Evolutionary conservation across 2,888 invertebrate species (phyloP).

Genomic region (Molorchus minor): DNA sequence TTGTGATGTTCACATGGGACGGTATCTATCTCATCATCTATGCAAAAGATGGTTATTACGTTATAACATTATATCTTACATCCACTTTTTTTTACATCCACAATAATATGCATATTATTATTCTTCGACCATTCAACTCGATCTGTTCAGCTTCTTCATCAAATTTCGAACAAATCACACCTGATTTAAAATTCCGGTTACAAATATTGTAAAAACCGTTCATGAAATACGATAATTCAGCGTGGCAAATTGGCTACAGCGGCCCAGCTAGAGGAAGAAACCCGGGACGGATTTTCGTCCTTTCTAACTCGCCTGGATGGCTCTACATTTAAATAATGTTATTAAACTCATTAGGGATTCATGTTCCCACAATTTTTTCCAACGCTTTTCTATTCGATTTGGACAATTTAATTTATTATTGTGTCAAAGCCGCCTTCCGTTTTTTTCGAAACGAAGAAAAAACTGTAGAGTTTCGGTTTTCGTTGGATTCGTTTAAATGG

Average conservation of each 20-base stretch:
- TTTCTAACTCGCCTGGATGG: slow-evolving; percentile 1
- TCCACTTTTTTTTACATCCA: not conserved
- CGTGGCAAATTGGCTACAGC: slow-evolving; percentile 45
- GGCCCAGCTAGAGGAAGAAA: slow-evolving; percentile 15
- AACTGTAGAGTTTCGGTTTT: no score
- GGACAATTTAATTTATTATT: slow-evolving; percentile 48
- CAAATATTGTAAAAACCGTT: slow-evolving; percentile 38
- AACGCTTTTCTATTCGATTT: slow-evolving; percentile 51
- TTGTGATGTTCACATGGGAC: no score
- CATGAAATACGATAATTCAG: slow-evolving; percentile 49
- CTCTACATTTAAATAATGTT: slow-evolving; percentile 27
- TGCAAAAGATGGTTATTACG: no score
- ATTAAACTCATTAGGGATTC: slow-evolving; percentile 28
- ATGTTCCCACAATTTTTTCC: slow-evolving; percentile 43
- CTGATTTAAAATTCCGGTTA: slow-evolving; percentile 39
- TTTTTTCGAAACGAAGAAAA: no score
- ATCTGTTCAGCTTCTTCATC: slow-evolving; percentile 8
- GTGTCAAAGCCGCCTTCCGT: not conserved
- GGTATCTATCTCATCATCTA: no score
- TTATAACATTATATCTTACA: no score
- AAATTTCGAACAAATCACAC: slow-evolving; percentile 35
- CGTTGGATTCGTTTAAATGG: no score
- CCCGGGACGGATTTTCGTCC: not conserved
- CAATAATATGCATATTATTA: slow-evolving; percentile 11
- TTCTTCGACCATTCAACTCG: slow-evolving; percentile 6